Base-by-base conservation (phyloP, 37 sponge, comb jelly and placozoan species). In the Lycopodina hypogea region DNA sequence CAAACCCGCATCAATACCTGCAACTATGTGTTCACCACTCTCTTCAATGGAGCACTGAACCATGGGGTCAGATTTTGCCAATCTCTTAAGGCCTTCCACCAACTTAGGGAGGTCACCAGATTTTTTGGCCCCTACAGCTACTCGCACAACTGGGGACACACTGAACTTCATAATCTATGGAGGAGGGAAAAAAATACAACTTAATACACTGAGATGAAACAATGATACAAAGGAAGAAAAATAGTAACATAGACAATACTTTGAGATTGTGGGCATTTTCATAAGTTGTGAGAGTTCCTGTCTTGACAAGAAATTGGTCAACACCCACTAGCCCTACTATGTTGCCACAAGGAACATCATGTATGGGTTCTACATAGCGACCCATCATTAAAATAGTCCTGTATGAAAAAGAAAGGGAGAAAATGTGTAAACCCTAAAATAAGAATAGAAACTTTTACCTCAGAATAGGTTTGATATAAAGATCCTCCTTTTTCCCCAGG, bases 331-430 rank as follows among this genome's bases (percentile, higher is more conserved):
- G 78, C 1, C 99, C 99, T 30, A 96, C 99, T 12, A 94, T 93
- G 85, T 98, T 98, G 51, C 99, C 99, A 87, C 96, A 96, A 60
- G 99, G 99, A 1, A 98, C 99, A 75, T 96, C 91, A 63, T 98
- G 96, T 61, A 98, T 98, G 56, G 97, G 85, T 70, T 98, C 99
- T 41, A 83, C 71, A 50, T 87, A 87, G 9, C 96, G 92, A 23
- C 99, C 99, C 99, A 98, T 98, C 99, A 98, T 98, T 73, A 98
- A 83, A 24, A 98, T 80, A 39, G 99, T 98, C 74, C 99, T 95
- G 45, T 22, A 38, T 35, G 45, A 41, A 23, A 21, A n/a, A 40
- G 45, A 22, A 35, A 66, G 67, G 30, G 70, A 59, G 60, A 70
- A 70, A 14, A 11, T 70, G 33, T 35, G 39, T n/a, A 35, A 70